phyloP scores from a whole-genome alignment of 1,140 invertebrate species.

The Cataglyphis hispanica region DNA sequence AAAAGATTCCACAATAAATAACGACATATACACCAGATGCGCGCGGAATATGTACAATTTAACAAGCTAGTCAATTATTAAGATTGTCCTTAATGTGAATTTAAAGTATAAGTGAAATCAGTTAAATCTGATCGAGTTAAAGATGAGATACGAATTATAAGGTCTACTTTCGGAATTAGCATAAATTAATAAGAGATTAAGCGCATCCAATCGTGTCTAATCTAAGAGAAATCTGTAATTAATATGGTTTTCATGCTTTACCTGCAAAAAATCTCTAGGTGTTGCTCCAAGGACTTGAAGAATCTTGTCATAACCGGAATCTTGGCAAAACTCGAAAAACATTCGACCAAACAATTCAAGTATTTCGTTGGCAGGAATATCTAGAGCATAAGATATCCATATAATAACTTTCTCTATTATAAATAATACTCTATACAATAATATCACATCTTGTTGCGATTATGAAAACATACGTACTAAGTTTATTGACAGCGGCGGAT shows the following conservation, averaged over 20 bases:
- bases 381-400: conserved; percentile 86
- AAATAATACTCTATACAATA: background rate
- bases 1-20: background rate
- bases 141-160: background rate
- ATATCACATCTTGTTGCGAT: background rate
- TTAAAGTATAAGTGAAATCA: background rate
- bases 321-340: conserved; percentile 98
- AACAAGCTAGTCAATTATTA: conserved; percentile 1
- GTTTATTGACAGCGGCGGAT: conserved; percentile 94
- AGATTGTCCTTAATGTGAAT: conserved; percentile 20
- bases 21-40: background rate
- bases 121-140: conserved; percentile 20
- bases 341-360: conserved; percentile 97
- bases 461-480: conserved; percentile 90
- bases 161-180: background rate
- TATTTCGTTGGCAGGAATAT: conserved; percentile 95
- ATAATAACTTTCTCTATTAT: background rate
- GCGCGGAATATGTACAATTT: background rate
- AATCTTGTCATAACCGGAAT: conserved; percentile 97
- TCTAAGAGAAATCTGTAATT: conserved; percentile 10
- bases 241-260: conserved; percentile 80
- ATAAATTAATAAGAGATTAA: conserved; percentile 12
- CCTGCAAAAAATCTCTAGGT: conserved; percentile 96
- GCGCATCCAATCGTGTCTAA: background rate
- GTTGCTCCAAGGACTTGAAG: conserved; percentile 97